phyloP scores from a whole-genome alignment of 92 coral and sea anemone genomes.

The Paragorgia papillata region DNA sequence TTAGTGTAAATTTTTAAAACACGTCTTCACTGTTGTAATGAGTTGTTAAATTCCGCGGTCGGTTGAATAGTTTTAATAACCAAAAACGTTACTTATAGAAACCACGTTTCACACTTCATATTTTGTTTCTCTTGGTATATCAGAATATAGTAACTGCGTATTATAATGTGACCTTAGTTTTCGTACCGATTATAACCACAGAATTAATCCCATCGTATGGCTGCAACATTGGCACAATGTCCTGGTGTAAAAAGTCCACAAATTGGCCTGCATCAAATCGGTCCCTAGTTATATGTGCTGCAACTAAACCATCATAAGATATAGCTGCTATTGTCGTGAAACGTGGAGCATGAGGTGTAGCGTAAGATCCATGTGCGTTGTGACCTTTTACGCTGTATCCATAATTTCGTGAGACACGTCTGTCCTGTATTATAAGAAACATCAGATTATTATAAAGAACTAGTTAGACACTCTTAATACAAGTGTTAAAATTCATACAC shows the following conservation, averaged over 20 bases:
- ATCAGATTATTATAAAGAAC: neutral
- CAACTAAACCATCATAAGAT: conserved; percentile 48
- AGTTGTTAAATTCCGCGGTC: no score
- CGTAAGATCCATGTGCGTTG: conserved; percentile 39
- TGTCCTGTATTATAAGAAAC: conserved; percentile 40
- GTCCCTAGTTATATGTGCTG: conserved; percentile 18
- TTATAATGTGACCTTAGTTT: neutral
- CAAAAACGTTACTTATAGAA: neutral
- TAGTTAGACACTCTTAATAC: no score
- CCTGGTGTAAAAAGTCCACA: conserved; percentile 38
- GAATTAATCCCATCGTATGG: conserved; percentile 57
- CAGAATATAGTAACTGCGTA: neutral
- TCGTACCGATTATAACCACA: conserved; percentile 60
- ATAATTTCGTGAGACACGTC: conserved; percentile 50
- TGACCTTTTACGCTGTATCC: conserved; percentile 51
- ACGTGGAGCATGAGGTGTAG: conserved; percentile 51
- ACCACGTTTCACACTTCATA: neutral
- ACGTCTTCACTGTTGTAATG: conserved; percentile 9
- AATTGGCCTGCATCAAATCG: conserved; percentile 39
- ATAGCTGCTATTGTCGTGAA: conserved; percentile 46
- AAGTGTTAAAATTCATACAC: conserved; percentile 23
- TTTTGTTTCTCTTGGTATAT: neutral
- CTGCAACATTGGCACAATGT: conserved; percentile 56
- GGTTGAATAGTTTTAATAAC: neutral
- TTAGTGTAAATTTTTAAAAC: no score